A percentile compares a stretch with the other conserved stretches of the same genome.
Evolutionary conservation across 1,140 invertebrate species (phyloP).

Genomic region (Magallana gigas): DNA sequence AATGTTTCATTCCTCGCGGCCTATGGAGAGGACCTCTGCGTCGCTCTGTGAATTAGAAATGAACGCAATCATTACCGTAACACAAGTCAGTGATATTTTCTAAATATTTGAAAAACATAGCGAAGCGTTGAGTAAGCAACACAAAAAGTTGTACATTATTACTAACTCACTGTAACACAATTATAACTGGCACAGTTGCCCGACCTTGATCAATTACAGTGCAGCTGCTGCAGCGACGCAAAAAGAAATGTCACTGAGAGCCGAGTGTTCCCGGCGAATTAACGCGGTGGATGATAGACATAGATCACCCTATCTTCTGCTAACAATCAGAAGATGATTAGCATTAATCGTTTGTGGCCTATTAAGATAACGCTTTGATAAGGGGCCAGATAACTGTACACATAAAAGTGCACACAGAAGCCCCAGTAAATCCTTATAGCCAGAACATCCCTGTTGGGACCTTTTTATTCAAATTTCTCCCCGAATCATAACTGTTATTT

Average conservation of each 20-base stretch:
- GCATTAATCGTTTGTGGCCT: slow-evolving; percentile 26
- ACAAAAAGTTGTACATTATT: too few species aligned
- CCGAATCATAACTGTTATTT: neutral
- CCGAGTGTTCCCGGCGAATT: neutral
- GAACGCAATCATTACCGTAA: slow-evolving; percentile 10
- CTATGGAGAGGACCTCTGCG: neutral
- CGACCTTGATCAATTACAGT: too few species aligned
- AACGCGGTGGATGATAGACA: neutral
- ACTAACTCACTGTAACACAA: too few species aligned
- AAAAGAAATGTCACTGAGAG: neutral
- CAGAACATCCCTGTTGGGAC: neutral
- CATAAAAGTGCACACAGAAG: too few species aligned
- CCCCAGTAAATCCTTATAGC: too few species aligned
- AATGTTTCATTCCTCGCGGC: neutral
- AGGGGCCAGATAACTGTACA: neutral
- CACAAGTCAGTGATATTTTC: neutral
- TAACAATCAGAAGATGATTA: slow-evolving; percentile 3
- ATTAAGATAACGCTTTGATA: slow-evolving; percentile 26
- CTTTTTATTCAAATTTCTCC: neutral
- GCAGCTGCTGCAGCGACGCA: slow-evolving; percentile 1
- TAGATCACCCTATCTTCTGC: slow-evolving; percentile 11
- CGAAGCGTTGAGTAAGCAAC: too few species aligned
- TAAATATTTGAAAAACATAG: too few species aligned
- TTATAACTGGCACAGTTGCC: too few species aligned
- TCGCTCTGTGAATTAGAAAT: slow-evolving; percentile 2